Base-by-base conservation (phyloP, 1,140 invertebrate species). In the Drosophila pandora region DNA sequence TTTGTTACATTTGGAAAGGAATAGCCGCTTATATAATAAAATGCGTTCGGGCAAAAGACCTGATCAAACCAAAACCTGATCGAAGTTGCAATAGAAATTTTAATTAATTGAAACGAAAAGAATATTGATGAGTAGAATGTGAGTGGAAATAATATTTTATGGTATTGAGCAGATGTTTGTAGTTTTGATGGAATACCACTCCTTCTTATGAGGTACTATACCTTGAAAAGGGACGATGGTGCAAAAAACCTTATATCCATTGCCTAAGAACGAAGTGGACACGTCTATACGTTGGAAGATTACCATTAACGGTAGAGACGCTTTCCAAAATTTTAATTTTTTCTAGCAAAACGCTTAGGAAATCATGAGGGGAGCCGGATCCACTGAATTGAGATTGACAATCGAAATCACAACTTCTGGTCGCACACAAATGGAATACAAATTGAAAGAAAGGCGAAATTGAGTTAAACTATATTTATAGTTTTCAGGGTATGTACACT, bases 391-490 rank as follows among this genome's bases (percentile, higher is more conserved):
- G 39, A 47, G 39, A 80, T 84, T 67, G 73, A 62, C 78, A 81
- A 67, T 73, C 47, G 47, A 68, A 83, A 54, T 71, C 68, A 65
- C 54, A 78, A 62, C 67, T 76, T 78, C 49, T 55, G 75, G 62
- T 58, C 78, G 54, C 64, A 74, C 77, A 58, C 76, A 69, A 72
- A 52, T 55, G 61, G 74, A 82, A 88, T 85, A 82, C 83, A 78
- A 88, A 85, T 70, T 34, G 32, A 63, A 81, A 70, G 77, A 85
- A 81, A 87, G 68, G 67, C 64, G 65, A 82, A 76, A 71, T 74
- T 64, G 79, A 78, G 75, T 78, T 56, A 74, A 71, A 72, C 64
- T 60, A 53, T 37, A 70, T 76, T 80, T 59, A 62, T 52, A 76
- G 67, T 64, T 45, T 56, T 22, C 34, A 32, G 48, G 22, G 39